Conservation (phyloP, 2,888 invertebrate genomes). For the Liposcelis brunnea region DNA sequence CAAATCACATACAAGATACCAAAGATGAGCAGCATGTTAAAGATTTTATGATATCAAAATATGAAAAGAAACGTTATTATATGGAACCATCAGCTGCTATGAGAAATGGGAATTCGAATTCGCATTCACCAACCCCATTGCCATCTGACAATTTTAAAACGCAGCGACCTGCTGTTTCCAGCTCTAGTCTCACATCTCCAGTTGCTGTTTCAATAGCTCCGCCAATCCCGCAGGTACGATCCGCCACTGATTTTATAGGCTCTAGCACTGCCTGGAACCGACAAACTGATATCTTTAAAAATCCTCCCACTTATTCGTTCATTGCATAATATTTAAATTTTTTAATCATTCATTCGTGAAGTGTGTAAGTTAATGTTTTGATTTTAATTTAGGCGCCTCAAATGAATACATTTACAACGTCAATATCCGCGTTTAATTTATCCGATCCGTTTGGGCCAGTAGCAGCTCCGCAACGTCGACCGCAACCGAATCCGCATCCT, state of each 20-base stretch:
- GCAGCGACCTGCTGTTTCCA: too few species aligned
- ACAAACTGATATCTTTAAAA: too few species aligned
- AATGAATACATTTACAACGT: conserved; percentile 22
- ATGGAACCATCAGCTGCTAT: conserved; percentile 28
- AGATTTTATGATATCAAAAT: conserved; percentile 88
- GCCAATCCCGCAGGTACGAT: too few species aligned
- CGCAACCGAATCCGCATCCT: not conserved
- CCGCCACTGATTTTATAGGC: too few species aligned
- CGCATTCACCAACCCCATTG: not conserved
- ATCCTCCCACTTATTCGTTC: too few species aligned
- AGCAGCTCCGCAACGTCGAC: conserved; percentile 13
- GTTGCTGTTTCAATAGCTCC: too few species aligned
- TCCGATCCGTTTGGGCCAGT: conserved; percentile 27
- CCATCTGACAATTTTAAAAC: not conserved
- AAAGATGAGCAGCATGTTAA: conserved; percentile 80
- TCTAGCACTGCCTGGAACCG: too few species aligned
- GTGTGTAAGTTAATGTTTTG: not conserved
- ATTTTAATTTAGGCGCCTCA: conserved; percentile 7
- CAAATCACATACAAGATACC: conserved; percentile 39
- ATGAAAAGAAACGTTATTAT: conserved; percentile 69
- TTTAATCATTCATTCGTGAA: too few species aligned
- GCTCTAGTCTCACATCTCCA: too few species aligned
- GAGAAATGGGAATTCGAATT: not conserved
- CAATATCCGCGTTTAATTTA: conserved; percentile 19
- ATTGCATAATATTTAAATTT: too few species aligned